Evolutionary conservation across 2,113 vertebrate genomes (phyloP).

Genomic region (Cnemophilus loriae): DNA sequence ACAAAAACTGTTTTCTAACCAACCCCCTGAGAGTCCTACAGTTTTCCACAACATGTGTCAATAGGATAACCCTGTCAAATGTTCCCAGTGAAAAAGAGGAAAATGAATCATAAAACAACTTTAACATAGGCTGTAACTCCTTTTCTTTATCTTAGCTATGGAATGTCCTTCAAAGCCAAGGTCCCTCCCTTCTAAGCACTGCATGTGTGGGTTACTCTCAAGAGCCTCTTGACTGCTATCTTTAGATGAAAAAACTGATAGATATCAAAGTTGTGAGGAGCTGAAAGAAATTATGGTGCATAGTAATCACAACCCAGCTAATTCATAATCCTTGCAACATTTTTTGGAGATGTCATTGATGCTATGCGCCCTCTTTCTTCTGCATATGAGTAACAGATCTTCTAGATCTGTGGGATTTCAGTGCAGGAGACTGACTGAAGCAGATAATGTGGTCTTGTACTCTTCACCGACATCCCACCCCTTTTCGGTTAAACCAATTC

Average conservation of each 20-base stretch:
- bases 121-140: not conserved
- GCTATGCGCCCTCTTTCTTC: not conserved
- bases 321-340: not conserved
- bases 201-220: not conserved
- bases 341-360: not conserved
- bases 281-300: not conserved
- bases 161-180: not conserved
- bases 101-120: not conserved
- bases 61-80: not conserved
- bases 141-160: not conserved
- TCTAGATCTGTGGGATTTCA: not conserved
- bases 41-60: not conserved
- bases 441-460: not conserved
- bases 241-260: not conserved
- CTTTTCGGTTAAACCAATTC: not conserved
- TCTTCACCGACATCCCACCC: accelerated
- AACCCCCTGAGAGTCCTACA: not conserved
- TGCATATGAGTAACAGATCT: not conserved
- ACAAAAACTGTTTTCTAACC: not conserved
- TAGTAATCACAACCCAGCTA: not conserved
- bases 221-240: not conserved
- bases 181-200: not conserved
- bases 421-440: not conserved
- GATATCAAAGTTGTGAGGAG: not conserved
- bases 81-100: not conserved